Evolutionary conservation across 2,888 invertebrate species (phyloP).

Genomic region (Ethmia dodecea): DNA sequence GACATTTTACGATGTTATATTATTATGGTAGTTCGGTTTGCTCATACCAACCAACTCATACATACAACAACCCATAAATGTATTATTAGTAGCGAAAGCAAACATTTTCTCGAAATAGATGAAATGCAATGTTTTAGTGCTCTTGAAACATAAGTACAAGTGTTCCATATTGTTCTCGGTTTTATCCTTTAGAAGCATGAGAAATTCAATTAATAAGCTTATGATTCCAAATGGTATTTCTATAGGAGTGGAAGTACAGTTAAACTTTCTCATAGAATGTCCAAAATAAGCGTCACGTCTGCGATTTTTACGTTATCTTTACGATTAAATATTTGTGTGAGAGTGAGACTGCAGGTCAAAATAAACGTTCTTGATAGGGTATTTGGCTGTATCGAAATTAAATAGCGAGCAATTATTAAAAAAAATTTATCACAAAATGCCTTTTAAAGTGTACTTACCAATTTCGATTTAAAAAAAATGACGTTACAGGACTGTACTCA

Average conservation of each 20-base stretch:
- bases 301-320: slow-evolving; percentile 38
- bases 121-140: slow-evolving; percentile 44
- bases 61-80: slow-evolving; percentile 35
- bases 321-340: too few species aligned
- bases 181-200: slow-evolving; percentile 22
- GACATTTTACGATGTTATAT: slow-evolving; percentile 20
- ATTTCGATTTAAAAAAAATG: too few species aligned
- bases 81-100: slow-evolving; percentile 60
- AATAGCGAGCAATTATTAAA: too few species aligned
- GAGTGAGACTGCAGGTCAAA: too few species aligned
- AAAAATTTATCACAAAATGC: too few species aligned
- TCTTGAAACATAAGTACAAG: slow-evolving; percentile 18
- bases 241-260: slow-evolving; percentile 4
- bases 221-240: slow-evolving; percentile 16
- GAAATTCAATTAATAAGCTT: slow-evolving; percentile 41
- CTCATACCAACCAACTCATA: slow-evolving; percentile 26
- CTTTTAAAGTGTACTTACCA: too few species aligned
- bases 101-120: slow-evolving; percentile 43
- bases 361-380: too few species aligned
- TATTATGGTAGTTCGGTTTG: slow-evolving; percentile 19
- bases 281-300: slow-evolving; percentile 48
- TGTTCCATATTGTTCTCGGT: slow-evolving; percentile 6
- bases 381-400: too few species aligned
- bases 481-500: too few species aligned
- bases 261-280: slow-evolving; percentile 21